Evolutionary conservation across 2,888 invertebrate species (phyloP).

Genomic region (Drosophila borealis): DNA sequence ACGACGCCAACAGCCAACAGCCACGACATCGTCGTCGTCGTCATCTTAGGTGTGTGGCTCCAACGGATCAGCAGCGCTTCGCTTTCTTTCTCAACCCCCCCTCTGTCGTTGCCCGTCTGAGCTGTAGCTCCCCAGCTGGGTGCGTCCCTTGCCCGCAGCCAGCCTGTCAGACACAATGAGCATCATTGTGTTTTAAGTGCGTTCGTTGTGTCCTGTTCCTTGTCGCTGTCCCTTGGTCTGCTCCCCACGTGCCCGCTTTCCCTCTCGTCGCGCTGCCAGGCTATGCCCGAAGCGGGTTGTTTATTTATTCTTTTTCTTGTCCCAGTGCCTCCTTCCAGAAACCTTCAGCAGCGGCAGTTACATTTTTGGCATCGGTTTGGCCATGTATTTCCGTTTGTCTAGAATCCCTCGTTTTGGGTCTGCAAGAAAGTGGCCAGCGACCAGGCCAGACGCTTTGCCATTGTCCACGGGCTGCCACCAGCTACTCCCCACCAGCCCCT

Average conservation of each 20-base stretch:
- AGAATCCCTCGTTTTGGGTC: conserved; percentile 30
- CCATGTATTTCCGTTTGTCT: conserved; percentile 70
- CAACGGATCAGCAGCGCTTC: conserved; percentile 58
- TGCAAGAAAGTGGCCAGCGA: conserved; percentile 54
- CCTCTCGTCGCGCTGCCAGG: neutral
- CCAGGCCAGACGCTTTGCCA: conserved; percentile 42
- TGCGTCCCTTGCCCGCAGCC: conserved; percentile 36
- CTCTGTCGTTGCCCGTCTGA: conserved; percentile 9
- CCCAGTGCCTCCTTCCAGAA: conserved; percentile 17
- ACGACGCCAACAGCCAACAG: conserved; percentile 65
- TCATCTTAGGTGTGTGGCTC: conserved; percentile 71
- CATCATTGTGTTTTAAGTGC: conserved; percentile 81
- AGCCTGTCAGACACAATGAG: conserved; percentile 79
- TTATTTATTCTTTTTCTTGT: conserved; percentile 76
- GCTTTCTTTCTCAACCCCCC: neutral
- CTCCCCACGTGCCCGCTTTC: neutral
- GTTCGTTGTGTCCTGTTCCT: conserved; percentile 73
- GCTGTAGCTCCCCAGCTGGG: conserved; percentile 11
- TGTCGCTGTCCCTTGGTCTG: conserved; percentile 19
- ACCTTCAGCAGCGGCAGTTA: conserved; percentile 23
- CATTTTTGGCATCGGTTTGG: conserved; percentile 75
- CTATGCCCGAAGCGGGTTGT: conserved; percentile 51
- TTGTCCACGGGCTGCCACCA: conserved; percentile 24
- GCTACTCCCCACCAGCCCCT: neutral
- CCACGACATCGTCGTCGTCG: conserved; percentile 34